Conservation (phyloP, 1,140 invertebrate species). For the Pachyrhynchus sulphureomaculatus region DNA sequence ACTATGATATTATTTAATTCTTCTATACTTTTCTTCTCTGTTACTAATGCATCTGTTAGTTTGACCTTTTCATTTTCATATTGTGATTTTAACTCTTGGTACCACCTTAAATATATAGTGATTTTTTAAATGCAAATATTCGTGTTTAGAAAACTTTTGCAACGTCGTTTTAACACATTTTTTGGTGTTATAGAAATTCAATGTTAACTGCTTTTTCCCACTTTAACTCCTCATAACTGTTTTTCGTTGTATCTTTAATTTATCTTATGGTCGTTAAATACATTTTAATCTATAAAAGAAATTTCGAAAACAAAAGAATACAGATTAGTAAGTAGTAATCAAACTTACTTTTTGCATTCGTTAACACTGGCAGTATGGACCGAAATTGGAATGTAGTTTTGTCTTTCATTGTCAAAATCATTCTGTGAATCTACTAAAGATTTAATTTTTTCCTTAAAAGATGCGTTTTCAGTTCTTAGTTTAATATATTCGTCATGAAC, state of each 20-base stretch:
- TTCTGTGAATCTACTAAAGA: constrained; percentile 55
- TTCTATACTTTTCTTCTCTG: constrained; percentile 49
- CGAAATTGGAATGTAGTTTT: constrained; percentile 56
- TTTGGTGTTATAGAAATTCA: too few relatives aligned
- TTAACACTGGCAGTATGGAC: constrained; percentile 60
- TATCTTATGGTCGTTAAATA: too few relatives aligned
- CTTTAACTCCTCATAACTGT: too few relatives aligned
- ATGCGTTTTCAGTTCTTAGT: constrained; percentile 58
- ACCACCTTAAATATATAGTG: constrained; percentile 50
- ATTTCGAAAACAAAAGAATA: too few relatives aligned
- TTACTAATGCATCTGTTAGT: constrained; percentile 50
- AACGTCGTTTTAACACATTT: too few relatives aligned
- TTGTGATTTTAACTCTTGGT: constrained; percentile 63
- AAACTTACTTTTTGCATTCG: constrained; percentile 59
- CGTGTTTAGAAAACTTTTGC: too few relatives aligned
- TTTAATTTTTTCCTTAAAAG: constrained; percentile 58
- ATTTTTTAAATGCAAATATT: too few relatives aligned
- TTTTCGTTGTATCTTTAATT: too few relatives aligned
- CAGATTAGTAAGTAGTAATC: too few relatives aligned
- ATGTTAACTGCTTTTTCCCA: too few relatives aligned
- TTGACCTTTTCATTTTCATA: constrained; percentile 60
- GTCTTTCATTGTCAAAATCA: constrained; percentile 55
- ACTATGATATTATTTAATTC: constrained; percentile 52
- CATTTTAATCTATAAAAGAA: too few relatives aligned
- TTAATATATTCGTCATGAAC: constrained; percentile 58